Conservation (phyloP, 1,140 invertebrate species). For the Antheraea pernyi region DNA sequence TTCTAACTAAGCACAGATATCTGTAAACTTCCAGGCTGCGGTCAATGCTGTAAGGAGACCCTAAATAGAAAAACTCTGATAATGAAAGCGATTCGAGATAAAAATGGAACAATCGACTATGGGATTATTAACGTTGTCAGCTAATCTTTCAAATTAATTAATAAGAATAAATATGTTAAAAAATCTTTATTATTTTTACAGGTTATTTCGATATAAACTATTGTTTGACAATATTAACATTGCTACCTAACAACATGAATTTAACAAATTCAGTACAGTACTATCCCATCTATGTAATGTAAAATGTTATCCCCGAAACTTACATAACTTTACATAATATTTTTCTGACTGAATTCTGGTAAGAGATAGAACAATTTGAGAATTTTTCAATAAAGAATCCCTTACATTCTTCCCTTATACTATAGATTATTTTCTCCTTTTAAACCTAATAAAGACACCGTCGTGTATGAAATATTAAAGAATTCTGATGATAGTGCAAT, state of each 20-base stretch:
- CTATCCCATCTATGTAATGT: not conserved
- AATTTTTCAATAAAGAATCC: not conserved
- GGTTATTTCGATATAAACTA: not conserved
- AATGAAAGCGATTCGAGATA: too few relatives aligned
- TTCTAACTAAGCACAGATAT: too few relatives aligned
- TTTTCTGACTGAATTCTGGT: not conserved
- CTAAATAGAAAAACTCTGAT: too few relatives aligned
- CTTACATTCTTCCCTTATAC: not conserved
- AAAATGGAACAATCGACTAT: too few relatives aligned
- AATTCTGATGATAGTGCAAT: not conserved
- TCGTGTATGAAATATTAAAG: not conserved
- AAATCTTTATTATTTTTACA: conserved; percentile 5
- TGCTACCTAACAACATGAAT: not conserved
- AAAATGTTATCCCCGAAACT: not conserved
- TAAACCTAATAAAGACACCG: not conserved
- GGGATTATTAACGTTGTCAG: too few relatives aligned
- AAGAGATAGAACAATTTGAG: not conserved
- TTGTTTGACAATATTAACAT: not conserved
- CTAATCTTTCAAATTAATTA: not conserved
- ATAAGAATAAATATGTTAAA: not conserved
- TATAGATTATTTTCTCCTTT: not conserved
- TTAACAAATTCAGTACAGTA: not conserved
- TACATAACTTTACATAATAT: not conserved
- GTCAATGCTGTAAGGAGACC: too few relatives aligned
- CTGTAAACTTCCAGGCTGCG: too few relatives aligned